Evolutionary conservation across 2,113 vertebrate genomes (phyloP).

Genomic region (Australoheros scitulus): DNA sequence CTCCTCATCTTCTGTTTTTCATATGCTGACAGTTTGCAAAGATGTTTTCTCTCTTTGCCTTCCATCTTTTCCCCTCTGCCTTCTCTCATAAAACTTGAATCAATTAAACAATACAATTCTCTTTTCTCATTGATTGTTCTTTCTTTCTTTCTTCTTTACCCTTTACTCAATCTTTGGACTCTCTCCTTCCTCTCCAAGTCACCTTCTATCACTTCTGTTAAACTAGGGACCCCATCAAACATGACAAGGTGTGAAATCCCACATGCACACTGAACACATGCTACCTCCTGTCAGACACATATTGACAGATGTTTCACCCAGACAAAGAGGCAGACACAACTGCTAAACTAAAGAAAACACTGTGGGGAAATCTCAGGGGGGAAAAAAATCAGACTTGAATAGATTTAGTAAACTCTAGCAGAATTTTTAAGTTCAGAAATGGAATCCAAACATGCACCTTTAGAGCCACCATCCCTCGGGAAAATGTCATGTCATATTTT

Average conservation of each 20-base stretch:
- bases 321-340: not conserved
- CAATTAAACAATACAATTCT: constrained; percentile 17
- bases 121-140: not conserved
- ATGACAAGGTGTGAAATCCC: constrained; percentile 46
- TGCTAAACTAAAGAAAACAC: not conserved
- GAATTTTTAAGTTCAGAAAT: not conserved
- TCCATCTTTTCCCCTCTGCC: not conserved
- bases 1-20: constrained; percentile 29
- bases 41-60: not conserved
- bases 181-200: not conserved
- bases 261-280: not conserved
- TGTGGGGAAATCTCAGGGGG: not conserved
- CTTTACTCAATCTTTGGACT: not conserved
- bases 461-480: not conserved
- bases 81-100: constrained; percentile 14
- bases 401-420: not conserved
- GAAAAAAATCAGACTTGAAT: not conserved
- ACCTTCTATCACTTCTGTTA: constrained; percentile 21
- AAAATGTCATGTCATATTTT: not conserved
- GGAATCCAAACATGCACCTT: not conserved
- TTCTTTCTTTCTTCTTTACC: not conserved
- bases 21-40: not conserved
- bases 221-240: constrained; percentile 21
- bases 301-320: not conserved
- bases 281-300: constrained; percentile 11